Evolutionary conservation across 2,113 vertebrate species (phyloP), one percentile per base, ranked within the genome.

Genomic region (Planiliza haematocheilus): DNA sequence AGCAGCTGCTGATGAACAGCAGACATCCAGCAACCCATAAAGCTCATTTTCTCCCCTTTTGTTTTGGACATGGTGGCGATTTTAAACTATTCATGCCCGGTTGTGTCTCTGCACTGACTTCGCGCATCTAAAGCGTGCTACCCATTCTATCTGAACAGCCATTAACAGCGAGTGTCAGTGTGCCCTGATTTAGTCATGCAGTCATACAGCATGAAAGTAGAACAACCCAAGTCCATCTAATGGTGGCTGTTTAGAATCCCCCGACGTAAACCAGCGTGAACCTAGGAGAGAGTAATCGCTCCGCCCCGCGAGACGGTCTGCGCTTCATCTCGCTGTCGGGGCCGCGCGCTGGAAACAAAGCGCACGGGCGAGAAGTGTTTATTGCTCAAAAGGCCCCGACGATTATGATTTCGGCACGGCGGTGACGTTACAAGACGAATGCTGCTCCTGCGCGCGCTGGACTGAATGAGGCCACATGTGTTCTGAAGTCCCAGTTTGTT

Each of bases 391-490:
- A 75, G 77, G 70, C 71, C 55, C 45, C 34, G 45, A 69, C 72
- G 64, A 77, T 84, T 79, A 78, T 20, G 73, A 86, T 76, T 75
- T 49, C 60, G 62, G 39, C 38, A 0, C 38, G 8, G 8, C 41
- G 9, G 69, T 63, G 56, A 81, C 43, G 42, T 30, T 61, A 45
- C 70, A 59, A 85, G 83, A 88, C 61, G 36, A 80, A 90, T 89
- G 81, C 58, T 78, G 58, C 38, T 62, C 62, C 63, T 52, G 36
- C 41, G 61, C 51, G 59, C 10, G 16, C 46, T 38, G 83, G 85
- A 89, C 82, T 85, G 86, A 91, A 90, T 89, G 85, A 85, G 90
- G 88, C 80, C 90, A 88, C 67, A 55, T 77, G 53, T 74, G 75
- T 66, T 58, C 64, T 42, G 58, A 79, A 87, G 83, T 70, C 77